These are phyloP conservation scores for Apolygus lucorum DNA, from an alignment of 1,140 invertebrate genomes.

Conservation along the genomic window DNA sequence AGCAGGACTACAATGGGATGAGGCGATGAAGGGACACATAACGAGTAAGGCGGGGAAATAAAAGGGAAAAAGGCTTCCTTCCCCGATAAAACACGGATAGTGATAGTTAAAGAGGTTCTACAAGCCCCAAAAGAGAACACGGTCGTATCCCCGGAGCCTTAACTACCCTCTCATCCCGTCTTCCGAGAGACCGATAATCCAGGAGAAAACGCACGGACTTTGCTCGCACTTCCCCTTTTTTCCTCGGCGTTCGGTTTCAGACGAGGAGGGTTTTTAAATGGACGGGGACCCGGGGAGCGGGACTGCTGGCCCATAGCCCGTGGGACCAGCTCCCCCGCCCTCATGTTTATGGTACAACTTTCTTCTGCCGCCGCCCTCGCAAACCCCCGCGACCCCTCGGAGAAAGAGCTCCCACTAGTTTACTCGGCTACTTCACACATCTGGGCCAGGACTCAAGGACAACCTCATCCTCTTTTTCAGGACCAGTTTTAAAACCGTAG, in stretches of 20 bases:
- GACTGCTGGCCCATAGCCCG: not conserved
- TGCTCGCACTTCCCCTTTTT: not conserved
- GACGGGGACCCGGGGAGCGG: not conserved
- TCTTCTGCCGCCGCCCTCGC: not conserved
- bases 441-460: not conserved
- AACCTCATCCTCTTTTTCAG: not conserved
- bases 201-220: not conserved
- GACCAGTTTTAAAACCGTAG: not conserved
- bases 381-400: not conserved
- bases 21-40: too few species aligned
- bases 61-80: not conserved
- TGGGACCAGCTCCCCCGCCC: not conserved
- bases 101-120: not conserved
- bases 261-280: not conserved
- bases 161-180: not conserved
- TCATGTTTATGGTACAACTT: conserved; percentile 1
- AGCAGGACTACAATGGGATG: too few species aligned
- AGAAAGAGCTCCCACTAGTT: conserved; percentile 8
- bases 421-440: not conserved
- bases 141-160: not conserved
- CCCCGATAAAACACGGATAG: not conserved
- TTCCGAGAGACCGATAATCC: not conserved
- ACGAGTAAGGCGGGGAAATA: too few species aligned
- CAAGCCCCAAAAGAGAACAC: not conserved
- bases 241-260: not conserved